A percentile compares a stretch with the other conserved stretches of the same genome.
phyloP scores from a whole-genome alignment of 2,888 invertebrate species.

The Micoletzkya japonica region DNA sequence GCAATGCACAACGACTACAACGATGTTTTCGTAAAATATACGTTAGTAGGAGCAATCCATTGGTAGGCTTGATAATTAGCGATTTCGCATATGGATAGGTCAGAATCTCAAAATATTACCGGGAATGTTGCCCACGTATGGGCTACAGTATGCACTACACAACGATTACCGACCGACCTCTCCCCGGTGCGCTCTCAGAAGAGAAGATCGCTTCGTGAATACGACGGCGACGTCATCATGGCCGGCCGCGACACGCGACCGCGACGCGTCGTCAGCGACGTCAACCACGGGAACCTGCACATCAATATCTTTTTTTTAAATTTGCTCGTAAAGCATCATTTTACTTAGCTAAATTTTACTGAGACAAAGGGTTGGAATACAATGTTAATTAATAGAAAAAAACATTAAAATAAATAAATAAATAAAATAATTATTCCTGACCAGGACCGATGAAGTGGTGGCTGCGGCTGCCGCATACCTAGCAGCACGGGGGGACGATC shows the following conservation, averaged over 20 bases:
- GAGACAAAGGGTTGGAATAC: not conserved
- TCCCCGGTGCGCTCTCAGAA: slow-evolving; percentile 52
- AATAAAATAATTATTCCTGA: not conserved
- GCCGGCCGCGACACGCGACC: not conserved
- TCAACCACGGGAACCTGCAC: slow-evolving; percentile 25
- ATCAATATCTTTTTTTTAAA: not conserved
- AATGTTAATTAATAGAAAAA: not conserved
- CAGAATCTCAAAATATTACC: no score
- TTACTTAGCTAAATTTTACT: not conserved
- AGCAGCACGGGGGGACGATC: not conserved
- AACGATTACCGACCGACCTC: slow-evolving; percentile 31
- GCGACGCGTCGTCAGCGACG: not conserved
- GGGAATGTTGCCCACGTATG: no score
- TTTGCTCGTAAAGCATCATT: not conserved
- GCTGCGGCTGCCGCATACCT: not conserved
- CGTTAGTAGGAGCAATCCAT: no score
- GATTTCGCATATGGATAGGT: no score
- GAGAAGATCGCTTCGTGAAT: slow-evolving; percentile 50
- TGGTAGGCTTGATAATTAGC: no score
- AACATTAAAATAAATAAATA: not conserved
- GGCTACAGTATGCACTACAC: not conserved
- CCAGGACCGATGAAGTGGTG: slow-evolving; percentile 13
- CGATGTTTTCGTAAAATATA: no score
- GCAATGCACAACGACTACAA: no score
- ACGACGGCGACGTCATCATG: slow-evolving; percentile 33